Conservation (phyloP, 2,888 invertebrate genomes). For the Gnatocerus cornutus region DNA sequence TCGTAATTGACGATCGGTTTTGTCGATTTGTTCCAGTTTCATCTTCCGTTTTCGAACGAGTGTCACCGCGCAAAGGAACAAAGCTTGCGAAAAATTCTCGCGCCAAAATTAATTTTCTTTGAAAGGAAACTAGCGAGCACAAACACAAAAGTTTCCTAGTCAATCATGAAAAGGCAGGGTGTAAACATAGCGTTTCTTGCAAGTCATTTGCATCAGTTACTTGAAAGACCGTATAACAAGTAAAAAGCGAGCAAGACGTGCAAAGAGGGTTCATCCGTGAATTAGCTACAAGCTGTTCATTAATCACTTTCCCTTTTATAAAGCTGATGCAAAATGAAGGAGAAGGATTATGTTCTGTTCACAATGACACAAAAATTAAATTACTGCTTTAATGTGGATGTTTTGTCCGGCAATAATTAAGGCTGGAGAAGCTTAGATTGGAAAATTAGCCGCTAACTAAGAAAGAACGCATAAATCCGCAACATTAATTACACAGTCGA, state of each 20-base stretch:
- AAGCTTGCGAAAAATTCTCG: conserved; percentile 10
- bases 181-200: conserved; percentile 47
- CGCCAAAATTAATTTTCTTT: conserved; percentile 37
- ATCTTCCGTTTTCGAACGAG: not conserved
- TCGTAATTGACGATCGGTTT: not conserved
- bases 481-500: too few species aligned
- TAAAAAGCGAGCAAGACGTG: conserved; percentile 58
- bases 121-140: conserved; percentile 34
- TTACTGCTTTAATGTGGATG: conserved; percentile 30
- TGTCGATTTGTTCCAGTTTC: not conserved
- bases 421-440: not conserved
- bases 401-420: conserved; percentile 29
- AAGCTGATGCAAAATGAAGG: conserved; percentile 48
- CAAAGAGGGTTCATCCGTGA: conserved; percentile 60
- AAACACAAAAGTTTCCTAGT: conserved; percentile 41
- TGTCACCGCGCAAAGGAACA: not conserved
- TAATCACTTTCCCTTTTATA: conserved; percentile 60
- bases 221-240: conserved; percentile 43
- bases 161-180: conserved; percentile 41
- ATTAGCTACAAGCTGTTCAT: conserved; percentile 60
- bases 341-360: conserved; percentile 40
- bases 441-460: not conserved
- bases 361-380: conserved; percentile 36
- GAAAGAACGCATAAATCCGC: too few species aligned
- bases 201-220: conserved; percentile 49